Evolutionary conservation across 2,797 vertebrate species (phyloP), one percentile per base, ranked within the genome.

Genomic region (Bucorvus abyssinicus): DNA sequence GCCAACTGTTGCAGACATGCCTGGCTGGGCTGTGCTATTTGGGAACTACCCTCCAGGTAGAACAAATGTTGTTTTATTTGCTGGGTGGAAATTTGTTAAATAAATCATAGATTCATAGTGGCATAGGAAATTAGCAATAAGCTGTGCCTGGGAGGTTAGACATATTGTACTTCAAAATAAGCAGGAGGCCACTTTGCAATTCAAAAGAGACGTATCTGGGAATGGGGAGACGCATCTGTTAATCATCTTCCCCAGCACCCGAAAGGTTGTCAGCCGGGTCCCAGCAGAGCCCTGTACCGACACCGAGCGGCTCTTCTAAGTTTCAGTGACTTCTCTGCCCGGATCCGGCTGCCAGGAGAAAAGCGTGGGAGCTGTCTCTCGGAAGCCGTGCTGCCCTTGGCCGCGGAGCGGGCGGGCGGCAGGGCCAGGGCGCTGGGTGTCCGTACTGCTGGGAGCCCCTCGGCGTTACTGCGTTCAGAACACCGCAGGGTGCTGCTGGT

Each of bases 21-120:
- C 93, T 90, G 94, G 90, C 95, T 91, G 64, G 78, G 93, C 94
- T 85, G 84, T 81, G 95, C 73, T 93, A 63, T 50, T 92, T 73
- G 88, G 56, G 15, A 97, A 96, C 40, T 71, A 47, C 94, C 96
- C 97, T 96, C 95, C 91, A 97, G 97, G 96, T 97, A 96, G 87
- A 97, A 95, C 96, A 97, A 97, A 97, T 97, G 97, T 93, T 96
- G 92, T 89, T 96, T 97, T 94, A 97, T 97, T 97, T 96, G 91
- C 90, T 91, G 94, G 86, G 84, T 95, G 91, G 75, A 93, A 94
- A 95, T 97, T 96, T 56, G 44, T 97, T 96, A 97, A 97, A 98
- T 97, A 97, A 97, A 97, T 97, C 97, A 97, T 91, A 89, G 95
- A 42, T 94, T 88, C 94, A 55, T 82, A 38, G 68, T 61, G 77